Evolutionary conservation across 2,888 invertebrate species (phyloP).

Genomic region (Thumatha senex): DNA sequence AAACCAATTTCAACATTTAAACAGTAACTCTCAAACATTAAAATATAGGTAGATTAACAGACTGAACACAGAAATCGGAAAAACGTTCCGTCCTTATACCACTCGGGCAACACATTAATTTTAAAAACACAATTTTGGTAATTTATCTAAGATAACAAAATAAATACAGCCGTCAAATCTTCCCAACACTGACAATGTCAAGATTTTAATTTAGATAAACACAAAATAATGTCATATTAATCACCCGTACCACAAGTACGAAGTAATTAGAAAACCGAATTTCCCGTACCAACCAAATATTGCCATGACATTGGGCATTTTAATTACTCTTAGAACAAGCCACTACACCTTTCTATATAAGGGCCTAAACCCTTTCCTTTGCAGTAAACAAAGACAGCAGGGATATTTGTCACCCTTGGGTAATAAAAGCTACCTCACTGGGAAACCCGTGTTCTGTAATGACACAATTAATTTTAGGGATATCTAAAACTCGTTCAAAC

Average conservation of each 20-base stretch:
- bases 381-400: constrained; percentile 24
- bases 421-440: constrained; percentile 26
- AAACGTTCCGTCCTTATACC: no score
- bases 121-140: no score
- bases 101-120: no score
- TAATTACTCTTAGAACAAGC: constrained; percentile 1
- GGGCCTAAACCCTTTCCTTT: constrained; percentile 7
- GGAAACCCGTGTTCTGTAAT: constrained; percentile 26
- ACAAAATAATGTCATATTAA: no score
- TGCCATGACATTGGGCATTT: neutral
- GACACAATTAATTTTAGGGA: constrained; percentile 39
- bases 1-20: no score
- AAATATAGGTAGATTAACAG: no score
- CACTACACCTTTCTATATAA: constrained; percentile 5
- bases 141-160: no score
- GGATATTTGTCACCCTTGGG: constrained; percentile 23
- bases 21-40: no score
- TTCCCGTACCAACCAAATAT: neutral
- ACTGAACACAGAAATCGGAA: no score
- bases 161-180: no score
- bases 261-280: neutral
- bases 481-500: constrained; percentile 14
- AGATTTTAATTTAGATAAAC: no score
- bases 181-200: no score
- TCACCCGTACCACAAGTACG: neutral